Conservation (phyloP, 1,140 invertebrate genomes). For the Leguminivora glycinivorella region DNA sequence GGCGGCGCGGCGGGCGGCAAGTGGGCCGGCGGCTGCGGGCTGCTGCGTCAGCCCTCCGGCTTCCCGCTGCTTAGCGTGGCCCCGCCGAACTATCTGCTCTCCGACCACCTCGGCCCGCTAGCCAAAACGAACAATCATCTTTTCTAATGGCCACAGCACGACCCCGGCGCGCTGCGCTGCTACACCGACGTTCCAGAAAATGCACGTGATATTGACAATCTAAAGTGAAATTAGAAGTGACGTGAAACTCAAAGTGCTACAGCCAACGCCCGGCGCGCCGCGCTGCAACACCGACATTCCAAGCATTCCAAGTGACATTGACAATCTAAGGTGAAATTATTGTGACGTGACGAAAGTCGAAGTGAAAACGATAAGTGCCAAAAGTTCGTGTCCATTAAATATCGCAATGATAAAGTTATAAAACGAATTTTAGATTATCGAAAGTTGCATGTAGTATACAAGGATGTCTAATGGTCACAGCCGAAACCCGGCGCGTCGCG, state of each 20-base stretch:
- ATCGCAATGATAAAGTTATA: constrained; percentile 44
- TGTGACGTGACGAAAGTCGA: no score
- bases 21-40: constrained; percentile 69
- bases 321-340: no score
- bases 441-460: constrained; percentile 35
- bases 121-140: constrained; percentile 76
- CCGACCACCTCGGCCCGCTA: constrained; percentile 70
- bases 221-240: no score
- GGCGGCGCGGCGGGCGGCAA: constrained; percentile 56
- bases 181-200: constrained; percentile 30
- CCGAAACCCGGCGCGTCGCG: no score
- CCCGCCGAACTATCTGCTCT: constrained; percentile 72
- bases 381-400: constrained; percentile 50
- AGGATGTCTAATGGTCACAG: constrained; percentile 38
- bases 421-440: constrained; percentile 44
- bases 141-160: constrained; percentile 69
- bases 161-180: constrained; percentile 24
- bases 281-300: constrained; percentile 16
- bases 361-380: constrained; percentile 43
- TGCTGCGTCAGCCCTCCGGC: constrained; percentile 70
- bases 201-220: constrained; percentile 37
- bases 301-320: constrained; percentile 37
- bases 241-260: no score
- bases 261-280: no score
- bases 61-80: constrained; percentile 71